These are phyloP conservation scores for Verasper variegatus DNA, from an alignment of 2,113 vertebrate species.

Conservation along the genomic window DNA sequence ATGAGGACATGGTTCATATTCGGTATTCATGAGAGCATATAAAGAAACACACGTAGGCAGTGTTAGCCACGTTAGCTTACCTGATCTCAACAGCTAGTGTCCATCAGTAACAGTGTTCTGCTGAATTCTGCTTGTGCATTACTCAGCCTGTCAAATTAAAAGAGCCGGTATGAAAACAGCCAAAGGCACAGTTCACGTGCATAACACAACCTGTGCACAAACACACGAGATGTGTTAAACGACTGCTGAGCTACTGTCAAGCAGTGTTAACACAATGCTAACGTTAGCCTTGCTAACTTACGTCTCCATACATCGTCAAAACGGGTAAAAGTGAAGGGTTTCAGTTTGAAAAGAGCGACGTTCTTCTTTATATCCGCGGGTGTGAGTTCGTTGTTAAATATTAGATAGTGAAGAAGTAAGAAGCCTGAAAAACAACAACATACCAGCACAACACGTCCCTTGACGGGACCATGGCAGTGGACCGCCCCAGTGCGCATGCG, in stretches of 20 bases:
- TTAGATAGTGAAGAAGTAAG: background rate
- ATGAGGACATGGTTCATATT: background rate
- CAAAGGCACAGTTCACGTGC: fast-evolving
- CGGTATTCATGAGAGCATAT: background rate
- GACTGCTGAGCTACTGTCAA: background rate
- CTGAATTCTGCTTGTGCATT: background rate
- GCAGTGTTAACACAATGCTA: conserved; percentile 22
- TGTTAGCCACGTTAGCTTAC: conserved; percentile 31
- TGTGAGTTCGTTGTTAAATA: background rate
- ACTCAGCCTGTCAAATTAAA: conserved; percentile 25
- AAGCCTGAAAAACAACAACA: conserved; percentile 20
- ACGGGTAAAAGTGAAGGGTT: background rate
- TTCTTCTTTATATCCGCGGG: background rate
- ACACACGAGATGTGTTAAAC: background rate
- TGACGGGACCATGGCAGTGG: conserved; percentile 57
- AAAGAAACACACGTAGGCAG: background rate
- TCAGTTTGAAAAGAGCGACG: fast-evolving
- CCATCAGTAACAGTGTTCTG: conserved; percentile 19
- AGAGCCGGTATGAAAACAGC: background rate
- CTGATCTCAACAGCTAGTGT: conserved; percentile 53
- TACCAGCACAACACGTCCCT: conserved; percentile 56
- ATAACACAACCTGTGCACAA: fast-evolving
- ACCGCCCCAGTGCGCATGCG: conserved; percentile 56
- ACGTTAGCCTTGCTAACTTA: conserved; percentile 32
- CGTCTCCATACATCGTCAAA: background rate